Conservation (phyloP, 2,797 vertebrate species). For the Florisuga fusca region DNA sequence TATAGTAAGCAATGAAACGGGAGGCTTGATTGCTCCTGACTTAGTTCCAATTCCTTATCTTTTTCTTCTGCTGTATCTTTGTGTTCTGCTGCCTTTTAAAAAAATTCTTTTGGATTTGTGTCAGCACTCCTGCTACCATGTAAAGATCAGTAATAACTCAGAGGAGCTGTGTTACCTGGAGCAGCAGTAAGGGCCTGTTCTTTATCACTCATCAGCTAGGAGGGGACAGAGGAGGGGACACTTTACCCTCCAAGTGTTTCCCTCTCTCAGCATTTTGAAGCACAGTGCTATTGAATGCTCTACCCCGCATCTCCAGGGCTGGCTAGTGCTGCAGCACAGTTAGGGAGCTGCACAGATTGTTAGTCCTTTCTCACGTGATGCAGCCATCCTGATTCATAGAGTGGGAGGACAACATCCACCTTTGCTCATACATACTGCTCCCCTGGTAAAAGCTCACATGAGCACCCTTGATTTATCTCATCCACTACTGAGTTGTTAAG, state of each 20-base stretch:
- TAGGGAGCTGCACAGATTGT: neutral
- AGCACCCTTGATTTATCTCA: neutral
- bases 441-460: neutral
- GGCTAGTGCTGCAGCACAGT: neutral
- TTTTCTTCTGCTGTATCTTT: neutral
- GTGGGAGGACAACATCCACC: accelerated
- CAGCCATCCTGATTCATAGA: neutral
- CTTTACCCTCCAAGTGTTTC: neutral
- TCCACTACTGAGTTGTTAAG: neutral
- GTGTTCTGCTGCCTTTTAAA: neutral
- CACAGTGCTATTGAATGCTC: neutral
- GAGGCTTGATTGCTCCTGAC: neutral
- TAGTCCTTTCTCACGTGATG: neutral
- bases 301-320: neutral
- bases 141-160: neutral
- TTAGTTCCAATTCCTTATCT: slow-evolving; percentile 4
- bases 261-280: neutral
- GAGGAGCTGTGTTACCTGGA: neutral
- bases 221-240: neutral
- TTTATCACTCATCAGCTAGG: neutral
- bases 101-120: slow-evolving; percentile 15
- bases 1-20: neutral
- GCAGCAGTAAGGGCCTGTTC: neutral
- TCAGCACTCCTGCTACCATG: neutral
- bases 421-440: accelerated